phyloP scores from a whole-genome alignment of 2,888 invertebrate species.

The Phaedon cochleariae region DNA sequence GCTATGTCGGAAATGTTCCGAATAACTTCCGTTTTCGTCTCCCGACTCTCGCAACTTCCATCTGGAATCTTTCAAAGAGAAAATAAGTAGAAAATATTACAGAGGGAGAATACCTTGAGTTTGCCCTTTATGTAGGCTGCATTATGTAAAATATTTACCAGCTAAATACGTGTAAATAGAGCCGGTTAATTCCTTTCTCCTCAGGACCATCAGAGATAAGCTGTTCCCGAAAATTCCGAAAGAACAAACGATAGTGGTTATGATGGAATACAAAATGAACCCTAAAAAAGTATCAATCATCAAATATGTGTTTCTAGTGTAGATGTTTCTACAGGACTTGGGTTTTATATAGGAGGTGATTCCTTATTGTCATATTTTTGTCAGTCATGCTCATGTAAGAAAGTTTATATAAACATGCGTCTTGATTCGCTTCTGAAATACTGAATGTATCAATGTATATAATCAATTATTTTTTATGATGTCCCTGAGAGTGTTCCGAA shows the following conservation, averaged over 20 bases:
- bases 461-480: too few species aligned
- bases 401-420: too few species aligned
- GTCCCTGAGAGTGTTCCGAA: too few species aligned
- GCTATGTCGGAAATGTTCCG: slow-evolving; percentile 29
- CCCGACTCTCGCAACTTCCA: too few species aligned
- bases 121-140: neutral
- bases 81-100: neutral
- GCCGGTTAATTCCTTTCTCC: slow-evolving; percentile 50
- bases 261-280: slow-evolving; percentile 54
- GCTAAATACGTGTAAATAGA: slow-evolving; percentile 58
- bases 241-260: slow-evolving; percentile 55
- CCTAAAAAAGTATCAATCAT: slow-evolving; percentile 38
- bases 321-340: too few species aligned
- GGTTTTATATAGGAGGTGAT: too few species aligned
- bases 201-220: slow-evolving; percentile 53
- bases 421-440: too few species aligned
- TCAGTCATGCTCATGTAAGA: too few species aligned
- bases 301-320: neutral
- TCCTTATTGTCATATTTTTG: too few species aligned
- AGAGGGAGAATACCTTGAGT: neutral
- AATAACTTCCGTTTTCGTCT: slow-evolving; percentile 31
- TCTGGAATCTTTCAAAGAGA: neutral
- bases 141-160: slow-evolving; percentile 44
- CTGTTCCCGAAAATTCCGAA: slow-evolving; percentile 56
- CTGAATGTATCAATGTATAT: too few species aligned